Conservation (phyloP, 2,113 vertebrate genomes). For the Embiotoca jacksoni region DNA sequence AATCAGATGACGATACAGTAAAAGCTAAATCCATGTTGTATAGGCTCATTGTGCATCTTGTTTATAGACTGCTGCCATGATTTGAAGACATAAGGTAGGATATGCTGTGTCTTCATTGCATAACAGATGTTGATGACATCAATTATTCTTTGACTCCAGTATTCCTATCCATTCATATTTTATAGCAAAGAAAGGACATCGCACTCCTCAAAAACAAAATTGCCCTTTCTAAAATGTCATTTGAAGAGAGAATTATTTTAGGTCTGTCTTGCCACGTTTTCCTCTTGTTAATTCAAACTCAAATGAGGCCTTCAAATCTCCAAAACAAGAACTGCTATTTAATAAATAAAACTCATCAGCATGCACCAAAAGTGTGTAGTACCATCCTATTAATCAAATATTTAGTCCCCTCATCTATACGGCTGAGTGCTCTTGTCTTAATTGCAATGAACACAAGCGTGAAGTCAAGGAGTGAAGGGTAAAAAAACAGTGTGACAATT, state of each 20-base stretch:
- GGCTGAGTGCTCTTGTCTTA: slow-evolving; percentile 82
- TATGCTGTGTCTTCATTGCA: not conserved
- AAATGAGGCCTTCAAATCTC: slow-evolving; percentile 23
- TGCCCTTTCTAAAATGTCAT: slow-evolving; percentile 4
- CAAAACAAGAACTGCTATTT: slow-evolving; percentile 53
- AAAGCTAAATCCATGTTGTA: not conserved
- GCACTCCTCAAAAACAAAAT: no score
- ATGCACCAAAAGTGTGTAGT: slow-evolving; percentile 69
- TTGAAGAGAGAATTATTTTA: not conserved
- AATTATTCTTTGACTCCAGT: slow-evolving; percentile 6
- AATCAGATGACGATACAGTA: not conserved
- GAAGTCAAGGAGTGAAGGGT: slow-evolving; percentile 80
- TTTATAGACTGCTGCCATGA: not conserved
- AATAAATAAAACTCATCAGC: slow-evolving; percentile 77
- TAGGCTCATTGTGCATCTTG: not conserved
- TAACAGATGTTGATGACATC: slow-evolving; percentile 13
- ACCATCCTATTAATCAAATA: slow-evolving; percentile 85
- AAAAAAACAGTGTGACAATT: slow-evolving; percentile 81
- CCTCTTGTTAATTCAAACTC: slow-evolving; percentile 21
- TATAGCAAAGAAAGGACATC: slow-evolving; percentile 17
- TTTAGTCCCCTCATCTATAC: slow-evolving; percentile 81
- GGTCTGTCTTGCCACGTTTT: not conserved
- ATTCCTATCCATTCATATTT: slow-evolving; percentile 28
- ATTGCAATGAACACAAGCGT: slow-evolving; percentile 86
- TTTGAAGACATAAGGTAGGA: slow-evolving; percentile 1